A percentile compares a stretch with the other conserved stretches of the same genome.
Conservation (phyloP, 1,140 invertebrate genomes). For the Brachionus paranguensis region DNA sequence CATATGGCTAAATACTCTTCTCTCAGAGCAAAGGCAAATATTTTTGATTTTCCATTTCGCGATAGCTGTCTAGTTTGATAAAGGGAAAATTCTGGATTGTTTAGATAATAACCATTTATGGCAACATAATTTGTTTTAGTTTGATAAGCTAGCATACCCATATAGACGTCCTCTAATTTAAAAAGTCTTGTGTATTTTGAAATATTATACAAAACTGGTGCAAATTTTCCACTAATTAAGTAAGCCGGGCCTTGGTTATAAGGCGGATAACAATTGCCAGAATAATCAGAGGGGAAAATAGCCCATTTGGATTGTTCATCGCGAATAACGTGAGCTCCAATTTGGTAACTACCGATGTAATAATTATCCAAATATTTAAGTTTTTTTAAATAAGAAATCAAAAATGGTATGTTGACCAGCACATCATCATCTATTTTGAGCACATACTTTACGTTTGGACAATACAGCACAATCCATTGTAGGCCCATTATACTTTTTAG, state of each 20-base stretch:
- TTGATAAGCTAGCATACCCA: neutral
- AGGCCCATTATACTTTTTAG: neutral
- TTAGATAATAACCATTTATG: neutral
- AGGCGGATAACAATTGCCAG: neutral
- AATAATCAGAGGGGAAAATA: neutral
- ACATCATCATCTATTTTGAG: conserved; percentile 11
- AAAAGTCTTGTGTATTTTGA: neutral
- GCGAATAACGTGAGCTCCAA: neutral
- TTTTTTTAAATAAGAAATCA: neutral
- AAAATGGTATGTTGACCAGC: neutral
- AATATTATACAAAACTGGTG: neutral
- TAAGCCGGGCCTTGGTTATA: conserved; percentile 4
- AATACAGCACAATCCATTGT: neutral
- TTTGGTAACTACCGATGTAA: neutral
- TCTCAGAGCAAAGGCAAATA: neutral
- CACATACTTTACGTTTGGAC: neutral
- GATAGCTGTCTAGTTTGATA: neutral
- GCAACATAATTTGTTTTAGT: neutral
- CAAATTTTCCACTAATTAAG: neutral
- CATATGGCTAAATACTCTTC: neutral
- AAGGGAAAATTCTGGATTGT: neutral
- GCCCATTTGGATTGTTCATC: neutral
- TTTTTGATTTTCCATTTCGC: neutral
- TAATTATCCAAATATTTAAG: neutral
- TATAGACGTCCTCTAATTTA: neutral